A percentile compares a stretch with the other conserved stretches of the same genome.
These are phyloP conservation scores for Drosophila auraria DNA, from an alignment of 1,140 invertebrate genomes.

Conservation along the genomic window DNA sequence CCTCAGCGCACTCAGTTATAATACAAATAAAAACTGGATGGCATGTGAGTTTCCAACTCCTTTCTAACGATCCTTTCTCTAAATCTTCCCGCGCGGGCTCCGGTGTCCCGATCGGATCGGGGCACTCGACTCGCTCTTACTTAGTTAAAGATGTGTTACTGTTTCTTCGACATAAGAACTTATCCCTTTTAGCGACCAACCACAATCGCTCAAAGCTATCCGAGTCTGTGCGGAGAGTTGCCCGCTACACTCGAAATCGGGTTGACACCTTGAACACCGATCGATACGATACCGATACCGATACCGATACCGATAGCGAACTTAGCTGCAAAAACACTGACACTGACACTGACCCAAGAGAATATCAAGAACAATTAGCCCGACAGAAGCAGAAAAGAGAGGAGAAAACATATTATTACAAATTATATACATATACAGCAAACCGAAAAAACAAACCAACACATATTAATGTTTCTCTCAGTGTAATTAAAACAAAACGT, in stretches of 20 bases:
- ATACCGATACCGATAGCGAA: constrained; percentile 45
- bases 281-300: constrained; percentile 2
- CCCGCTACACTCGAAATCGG: constrained; percentile 58
- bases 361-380: constrained; percentile 59
- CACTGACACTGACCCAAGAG: constrained; percentile 79
- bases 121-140: not conserved
- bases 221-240: constrained; percentile 69
- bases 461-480: constrained; percentile 79
- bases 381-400: constrained; percentile 30
- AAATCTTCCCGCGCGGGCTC: constrained; percentile 16
- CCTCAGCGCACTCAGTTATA: constrained; percentile 46
- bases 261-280: not conserved
- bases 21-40: constrained; percentile 29
- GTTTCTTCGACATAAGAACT: constrained; percentile 76
- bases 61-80: constrained; percentile 44
- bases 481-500: constrained; percentile 71
- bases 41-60: constrained; percentile 70
- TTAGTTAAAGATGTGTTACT: constrained; percentile 43
- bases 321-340: constrained; percentile 84
- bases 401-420: constrained; percentile 41
- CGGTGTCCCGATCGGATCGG: constrained; percentile 12
- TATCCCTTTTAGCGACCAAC: constrained; percentile 77
- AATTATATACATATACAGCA: constrained; percentile 49
- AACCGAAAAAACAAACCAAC: constrained; percentile 23
- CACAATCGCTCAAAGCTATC: constrained; percentile 73